Base-by-base conservation (phyloP, 2,797 vertebrate species). In the Notolepis coatsorum region DNA sequence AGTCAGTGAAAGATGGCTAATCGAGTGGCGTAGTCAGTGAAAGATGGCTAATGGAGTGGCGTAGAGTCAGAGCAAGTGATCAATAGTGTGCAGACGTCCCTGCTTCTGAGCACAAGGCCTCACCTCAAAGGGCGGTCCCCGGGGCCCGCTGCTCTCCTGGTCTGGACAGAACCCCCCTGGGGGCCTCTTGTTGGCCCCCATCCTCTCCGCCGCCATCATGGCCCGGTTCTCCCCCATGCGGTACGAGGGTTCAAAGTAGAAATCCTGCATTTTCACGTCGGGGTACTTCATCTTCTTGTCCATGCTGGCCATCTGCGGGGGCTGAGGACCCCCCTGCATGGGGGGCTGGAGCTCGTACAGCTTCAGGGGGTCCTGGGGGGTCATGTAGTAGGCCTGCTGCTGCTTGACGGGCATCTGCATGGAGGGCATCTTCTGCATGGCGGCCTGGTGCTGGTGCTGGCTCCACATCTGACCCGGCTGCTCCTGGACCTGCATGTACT, bases 211-310 rank as follows among this genome's bases (percentile, higher is more conserved):
- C n/a, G 81, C 82, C 82, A 94, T 89, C 54, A 94, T 74, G 0
- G 87, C 81, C 66, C 95, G 89, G n/a, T 88, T 92, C 24, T 96
- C 96, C 10, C 91, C 81, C 86, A 96, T 83, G 56, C 91, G 89
- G 78, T 96, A 97, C 2, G 94, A 77, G 13, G 95, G 89, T 49
- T 97, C 96, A 97, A 96, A 98, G 85, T 96, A 96, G 92, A 95
- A 96, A 61, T 98, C 97, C 65, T 93, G 93, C 88, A 96, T 85
- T 85, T 96, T 97, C 49, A 96, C 90, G 71, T 96, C 96, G 58
- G 94, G 93, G 71, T 94, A 98, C 93, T 97, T 98, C 88, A 96
- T 92, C 89, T 97, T 97, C 89, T 98, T 98, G 87, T 98, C 97
- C 77, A 97, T 88, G 71, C 8, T 82, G 75, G 85, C 28, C 23